Conservation (phyloP, 92 coral and sea anemone genomes). For the Zoanthus gigantus region DNA sequence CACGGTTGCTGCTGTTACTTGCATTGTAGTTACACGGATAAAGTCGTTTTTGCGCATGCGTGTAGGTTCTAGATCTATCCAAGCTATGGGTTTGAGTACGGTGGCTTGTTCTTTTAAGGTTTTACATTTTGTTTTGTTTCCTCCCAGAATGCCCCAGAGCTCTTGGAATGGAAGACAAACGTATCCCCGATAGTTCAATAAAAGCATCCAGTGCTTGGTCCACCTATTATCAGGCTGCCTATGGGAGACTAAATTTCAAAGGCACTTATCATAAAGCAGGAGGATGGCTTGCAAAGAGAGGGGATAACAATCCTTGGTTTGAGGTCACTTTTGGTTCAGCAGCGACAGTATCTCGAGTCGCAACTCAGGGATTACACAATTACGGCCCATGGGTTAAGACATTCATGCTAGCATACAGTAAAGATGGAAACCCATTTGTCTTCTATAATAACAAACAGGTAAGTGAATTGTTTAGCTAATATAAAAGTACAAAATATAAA, state of each 20-base stretch:
- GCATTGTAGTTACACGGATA: no score
- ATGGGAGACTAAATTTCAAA: background rate
- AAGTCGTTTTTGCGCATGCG: no score
- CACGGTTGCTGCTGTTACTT: no score
- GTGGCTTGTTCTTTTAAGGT: no score
- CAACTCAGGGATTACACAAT: background rate
- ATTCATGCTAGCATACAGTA: background rate
- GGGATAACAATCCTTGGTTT: background rate
- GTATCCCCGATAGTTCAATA: background rate
- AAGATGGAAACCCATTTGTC: no score
- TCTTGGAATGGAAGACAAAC: background rate
- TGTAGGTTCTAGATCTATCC: no score
- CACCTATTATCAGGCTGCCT: background rate
- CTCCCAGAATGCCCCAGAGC: slow-evolving; percentile 21
- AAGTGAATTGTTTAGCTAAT: no score
- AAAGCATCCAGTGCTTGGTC: background rate
- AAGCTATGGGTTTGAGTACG: no score
- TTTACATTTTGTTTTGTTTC: background rate
- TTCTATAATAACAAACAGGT: no score
- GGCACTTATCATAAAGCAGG: background rate
- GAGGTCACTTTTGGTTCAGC: background rate
- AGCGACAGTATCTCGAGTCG: background rate
- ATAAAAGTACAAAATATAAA: no score
- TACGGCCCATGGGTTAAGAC: background rate
- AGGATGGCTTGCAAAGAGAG: background rate